Percentiles rank a stretch among this genome's conserved stretches.
phyloP scores from a whole-genome alignment of 2,888 invertebrate genomes.

The Tetramorium bicarinatum region DNA sequence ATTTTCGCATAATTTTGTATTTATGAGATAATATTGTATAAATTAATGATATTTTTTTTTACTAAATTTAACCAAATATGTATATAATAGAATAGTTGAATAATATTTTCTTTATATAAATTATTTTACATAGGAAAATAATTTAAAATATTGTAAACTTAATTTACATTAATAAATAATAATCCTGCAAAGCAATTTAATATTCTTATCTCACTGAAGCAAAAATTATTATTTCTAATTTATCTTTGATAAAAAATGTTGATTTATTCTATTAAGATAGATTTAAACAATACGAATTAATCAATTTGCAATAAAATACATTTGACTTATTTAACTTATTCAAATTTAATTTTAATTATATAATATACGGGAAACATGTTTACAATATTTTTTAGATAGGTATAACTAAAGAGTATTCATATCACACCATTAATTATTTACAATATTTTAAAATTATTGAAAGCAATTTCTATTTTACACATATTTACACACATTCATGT shows the following conservation, averaged over 20 bases:
- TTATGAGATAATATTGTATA: not conserved
- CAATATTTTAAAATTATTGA: not conserved
- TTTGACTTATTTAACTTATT: not conserved
- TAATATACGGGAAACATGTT: not conserved
- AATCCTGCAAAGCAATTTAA: not conserved
- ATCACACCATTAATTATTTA: constrained; percentile 11
- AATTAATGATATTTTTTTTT: constrained; percentile 9
- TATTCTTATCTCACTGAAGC: not conserved
- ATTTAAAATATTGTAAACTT: constrained; percentile 5
- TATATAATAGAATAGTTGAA: not conserved
- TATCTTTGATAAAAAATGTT: not conserved
- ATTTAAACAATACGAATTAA: not conserved
- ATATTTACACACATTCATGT: constrained; percentile 23
- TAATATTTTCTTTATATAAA: not conserved
- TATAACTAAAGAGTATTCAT: not conserved
- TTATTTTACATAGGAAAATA: not conserved
- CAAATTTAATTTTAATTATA: not conserved
- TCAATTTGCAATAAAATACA: not conserved
- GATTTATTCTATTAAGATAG: not conserved
- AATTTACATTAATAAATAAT: not conserved
- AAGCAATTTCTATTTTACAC: not conserved
- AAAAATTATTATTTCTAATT: not conserved
- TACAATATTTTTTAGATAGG: not conserved
- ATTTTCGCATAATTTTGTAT: not conserved
- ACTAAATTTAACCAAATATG: not conserved